Evolutionary conservation across 1,140 invertebrate genomes (phyloP).

Genomic region (Diorhabda sublineata): DNA sequence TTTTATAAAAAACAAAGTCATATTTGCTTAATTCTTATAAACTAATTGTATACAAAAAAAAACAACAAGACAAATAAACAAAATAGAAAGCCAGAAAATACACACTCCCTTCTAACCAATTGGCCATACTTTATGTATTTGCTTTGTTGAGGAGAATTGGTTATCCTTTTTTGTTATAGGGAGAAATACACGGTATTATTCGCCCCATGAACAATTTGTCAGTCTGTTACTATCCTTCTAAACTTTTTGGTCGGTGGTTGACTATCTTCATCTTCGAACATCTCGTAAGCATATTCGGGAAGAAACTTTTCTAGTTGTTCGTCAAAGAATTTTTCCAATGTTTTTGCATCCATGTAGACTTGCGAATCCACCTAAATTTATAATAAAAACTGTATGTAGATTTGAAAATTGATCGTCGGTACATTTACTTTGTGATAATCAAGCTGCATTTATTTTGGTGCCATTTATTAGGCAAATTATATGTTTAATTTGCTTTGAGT

Average conservation of each 20-base stretch:
- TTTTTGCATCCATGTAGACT: slow-evolving; percentile 78
- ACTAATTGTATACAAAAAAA: background rate
- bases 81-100: background rate
- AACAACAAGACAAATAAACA: background rate
- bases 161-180: slow-evolving; percentile 24
- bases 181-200: slow-evolving; percentile 42
- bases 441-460: too few species aligned
- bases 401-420: too few species aligned
- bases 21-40: slow-evolving; percentile 1
- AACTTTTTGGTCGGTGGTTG: slow-evolving; percentile 56
- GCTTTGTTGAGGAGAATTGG: background rate
- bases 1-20: background rate
- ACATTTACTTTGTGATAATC: too few species aligned
- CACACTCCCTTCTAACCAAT: too few species aligned
- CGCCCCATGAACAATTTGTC: slow-evolving; percentile 43
- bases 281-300: slow-evolving; percentile 65
- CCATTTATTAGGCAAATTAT: too few species aligned
- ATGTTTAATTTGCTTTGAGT: too few species aligned
- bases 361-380: slow-evolving; percentile 68
- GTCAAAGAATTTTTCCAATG: slow-evolving; percentile 81
- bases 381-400: too few species aligned
- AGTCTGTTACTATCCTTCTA: slow-evolving; percentile 54
- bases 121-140: background rate
- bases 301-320: slow-evolving; percentile 76
- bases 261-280: slow-evolving; percentile 51